Conservation (phyloP, 2,113 vertebrate genomes). For the Sclerurus mexicanus region DNA sequence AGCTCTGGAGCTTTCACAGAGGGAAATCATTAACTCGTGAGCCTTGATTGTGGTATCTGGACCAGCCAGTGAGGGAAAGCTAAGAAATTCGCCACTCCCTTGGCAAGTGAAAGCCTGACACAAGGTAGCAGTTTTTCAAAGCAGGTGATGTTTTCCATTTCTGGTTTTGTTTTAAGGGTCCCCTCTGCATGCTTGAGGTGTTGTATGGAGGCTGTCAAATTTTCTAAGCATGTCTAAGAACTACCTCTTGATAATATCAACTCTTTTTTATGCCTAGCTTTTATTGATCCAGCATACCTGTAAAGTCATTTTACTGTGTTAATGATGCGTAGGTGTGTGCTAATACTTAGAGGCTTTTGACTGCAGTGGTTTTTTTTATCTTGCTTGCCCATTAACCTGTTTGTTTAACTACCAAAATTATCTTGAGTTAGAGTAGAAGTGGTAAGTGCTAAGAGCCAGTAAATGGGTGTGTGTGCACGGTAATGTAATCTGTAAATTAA, state of each 20-base stretch:
- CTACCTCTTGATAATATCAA: not conserved
- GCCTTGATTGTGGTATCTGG: not conserved
- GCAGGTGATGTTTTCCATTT: not conserved
- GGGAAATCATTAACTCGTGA: constrained; percentile 50
- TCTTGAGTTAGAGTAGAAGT: not conserved
- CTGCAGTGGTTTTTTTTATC: not conserved
- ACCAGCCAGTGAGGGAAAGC: not conserved
- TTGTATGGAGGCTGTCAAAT: not conserved
- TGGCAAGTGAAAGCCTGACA: not conserved
- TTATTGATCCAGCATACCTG: not conserved
- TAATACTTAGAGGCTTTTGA: not conserved
- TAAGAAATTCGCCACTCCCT: constrained; percentile 14
- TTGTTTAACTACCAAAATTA: not conserved
- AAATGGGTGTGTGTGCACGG: not conserved
- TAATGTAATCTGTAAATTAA: not conserved
- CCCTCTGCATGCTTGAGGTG: not conserved
- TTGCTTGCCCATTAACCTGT: not conserved
- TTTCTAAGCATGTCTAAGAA: not conserved
- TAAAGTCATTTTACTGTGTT: not conserved
- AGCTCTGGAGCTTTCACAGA: constrained; percentile 50
- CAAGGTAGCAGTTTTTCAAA: not conserved
- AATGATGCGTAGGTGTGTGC: not conserved
- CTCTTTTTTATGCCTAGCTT: not conserved
- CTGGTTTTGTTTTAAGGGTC: not conserved
- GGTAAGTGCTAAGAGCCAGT: not conserved